Base-by-base conservation (phyloP, 2,797 vertebrate species). In the Acrocephalus scirpaceus region DNA sequence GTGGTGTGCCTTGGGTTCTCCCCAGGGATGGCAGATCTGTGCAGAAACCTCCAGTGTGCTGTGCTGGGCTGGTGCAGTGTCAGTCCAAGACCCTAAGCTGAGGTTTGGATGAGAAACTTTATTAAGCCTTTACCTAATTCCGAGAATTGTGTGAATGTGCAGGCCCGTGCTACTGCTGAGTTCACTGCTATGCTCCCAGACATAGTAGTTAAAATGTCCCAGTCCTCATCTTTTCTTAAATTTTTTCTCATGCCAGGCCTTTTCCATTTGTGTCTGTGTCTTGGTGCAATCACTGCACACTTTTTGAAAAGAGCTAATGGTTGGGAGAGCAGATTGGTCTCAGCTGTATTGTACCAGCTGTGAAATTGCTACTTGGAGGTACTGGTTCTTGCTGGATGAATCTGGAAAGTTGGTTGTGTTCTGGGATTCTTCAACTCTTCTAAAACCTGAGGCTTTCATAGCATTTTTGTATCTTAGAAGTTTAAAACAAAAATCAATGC, bases 381-480 rank as follows among this genome's bases (percentile, higher is more conserved):
- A 83, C 69, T 89, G 27, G 74, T 64, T 92, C 84, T 92, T 67
- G 48, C 51, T 92, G 90, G 86, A 34, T 86, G 47, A 54, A 73
- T 92, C 83, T 80, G 67, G 74, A 65, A 91, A 86, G 57, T 79
- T 77, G 64, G 54, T 91, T 51, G 3, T 4, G 6, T 87, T 85
- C 47, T 69, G 50, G 38, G 65, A 51, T 88, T 96, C 66, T 91
- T 88, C 60, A 64, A 16, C 34, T 78, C 50, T 47, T 87, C 75
- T 65, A n/a, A 93, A 90, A 86, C 64, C 30, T 65, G 57, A 40
- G 84, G 36, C 16, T 85, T 90, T 72, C 58, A 21, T 45, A 29
- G 40, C 0, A 0, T 11, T 88, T 89, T 87, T 67, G 1, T 78
- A 21, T 87, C n/a, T 86, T 84, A 62, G 32, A 42, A 74, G 36